Conservation (phyloP, 2,797 vertebrate species). For the Pipistrellus nathusii region DNA sequence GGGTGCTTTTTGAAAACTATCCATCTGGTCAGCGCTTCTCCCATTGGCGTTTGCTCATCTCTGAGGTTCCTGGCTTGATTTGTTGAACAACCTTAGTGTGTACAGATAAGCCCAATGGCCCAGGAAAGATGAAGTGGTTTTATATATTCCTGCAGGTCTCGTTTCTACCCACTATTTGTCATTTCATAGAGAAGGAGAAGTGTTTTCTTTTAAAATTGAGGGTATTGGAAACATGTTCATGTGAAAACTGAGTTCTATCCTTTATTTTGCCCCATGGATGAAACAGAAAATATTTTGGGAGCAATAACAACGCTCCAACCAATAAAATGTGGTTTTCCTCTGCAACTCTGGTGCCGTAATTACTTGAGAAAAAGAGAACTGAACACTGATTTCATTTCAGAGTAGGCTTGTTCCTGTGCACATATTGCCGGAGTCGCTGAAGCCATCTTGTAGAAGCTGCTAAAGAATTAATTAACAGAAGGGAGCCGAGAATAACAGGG, state of each 20-base stretch:
- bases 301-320: background rate
- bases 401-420: background rate
- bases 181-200: background rate
- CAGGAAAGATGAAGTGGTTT: background rate
- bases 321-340: background rate
- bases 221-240: background rate
- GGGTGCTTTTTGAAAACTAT: background rate
- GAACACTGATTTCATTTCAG: background rate
- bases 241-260: background rate
- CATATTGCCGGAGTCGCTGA: background rate
- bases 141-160: background rate
- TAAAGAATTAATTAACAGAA: background rate
- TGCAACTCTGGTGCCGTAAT: background rate
- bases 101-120: background rate
- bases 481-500: background rate
- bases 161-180: background rate
- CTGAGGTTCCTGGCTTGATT: background rate
- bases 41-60: background rate
- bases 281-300: background rate
- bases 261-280: background rate
- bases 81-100: background rate
- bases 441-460: background rate
- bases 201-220: background rate
- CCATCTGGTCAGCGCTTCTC: background rate
- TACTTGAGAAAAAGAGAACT: background rate